Conservation (phyloP, 2,113 vertebrate species). For the Lagopus leucura region DNA sequence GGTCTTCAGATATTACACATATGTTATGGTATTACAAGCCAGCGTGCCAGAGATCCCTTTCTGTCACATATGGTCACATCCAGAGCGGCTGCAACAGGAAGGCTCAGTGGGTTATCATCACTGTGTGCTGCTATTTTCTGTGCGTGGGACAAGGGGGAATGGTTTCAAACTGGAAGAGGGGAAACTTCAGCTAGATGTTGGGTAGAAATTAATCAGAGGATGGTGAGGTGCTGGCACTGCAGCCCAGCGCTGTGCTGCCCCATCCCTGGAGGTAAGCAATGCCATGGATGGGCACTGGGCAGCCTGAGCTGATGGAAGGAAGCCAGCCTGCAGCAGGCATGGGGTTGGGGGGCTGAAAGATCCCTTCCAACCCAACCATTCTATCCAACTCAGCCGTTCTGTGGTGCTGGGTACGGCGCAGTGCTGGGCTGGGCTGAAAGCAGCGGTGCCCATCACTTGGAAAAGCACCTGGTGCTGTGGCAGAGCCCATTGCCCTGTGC, state of each 20-base stretch:
- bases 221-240: no score
- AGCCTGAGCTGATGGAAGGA: no score
- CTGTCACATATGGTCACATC: background rate
- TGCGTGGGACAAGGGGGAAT: background rate
- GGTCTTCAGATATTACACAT: slow-evolving; percentile 41
- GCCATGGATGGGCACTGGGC: no score
- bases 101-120: background rate
- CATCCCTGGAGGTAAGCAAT: no score
- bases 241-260: no score
- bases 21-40: slow-evolving; percentile 17
- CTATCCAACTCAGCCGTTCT: background rate
- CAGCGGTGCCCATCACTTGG: fast-evolving
- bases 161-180: no score
- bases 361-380: no score
- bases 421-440: background rate
- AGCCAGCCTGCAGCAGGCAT: no score
- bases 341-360: no score
- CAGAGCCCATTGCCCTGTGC: background rate
- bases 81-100: background rate
- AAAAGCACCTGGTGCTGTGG: fast-evolving
- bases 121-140: background rate
- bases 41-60: background rate
- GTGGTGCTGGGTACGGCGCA: background rate
- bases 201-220: no score
- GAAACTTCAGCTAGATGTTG: no score